phyloP scores from a whole-genome alignment of 2,797 vertebrate species.

The Crenichthys baileyi region DNA sequence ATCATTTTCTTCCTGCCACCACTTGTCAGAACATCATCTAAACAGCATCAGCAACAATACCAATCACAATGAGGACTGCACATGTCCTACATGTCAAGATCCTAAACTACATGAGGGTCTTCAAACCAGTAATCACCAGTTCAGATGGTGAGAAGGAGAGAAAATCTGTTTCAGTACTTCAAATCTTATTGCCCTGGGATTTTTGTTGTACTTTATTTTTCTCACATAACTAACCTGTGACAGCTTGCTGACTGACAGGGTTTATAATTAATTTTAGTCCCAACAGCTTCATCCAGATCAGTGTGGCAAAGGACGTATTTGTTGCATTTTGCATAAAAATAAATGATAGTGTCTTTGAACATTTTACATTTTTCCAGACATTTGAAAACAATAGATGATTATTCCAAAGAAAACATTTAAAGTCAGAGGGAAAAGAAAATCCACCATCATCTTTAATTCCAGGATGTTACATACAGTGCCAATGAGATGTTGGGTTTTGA shows the following conservation, averaged over 20 bases:
- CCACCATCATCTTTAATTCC: neutral
- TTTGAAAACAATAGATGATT: neutral
- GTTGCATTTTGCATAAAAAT: neutral
- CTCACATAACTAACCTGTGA: neutral
- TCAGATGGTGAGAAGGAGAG: neutral
- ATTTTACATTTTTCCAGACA: neutral
- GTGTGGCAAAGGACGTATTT: neutral
- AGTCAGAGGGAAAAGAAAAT: neutral
- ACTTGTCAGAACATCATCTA: slow-evolving; percentile 36
- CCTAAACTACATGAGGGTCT: slow-evolving; percentile 20
- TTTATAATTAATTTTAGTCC: neutral
- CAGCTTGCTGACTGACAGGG: neutral
- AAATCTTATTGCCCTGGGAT: neutral
- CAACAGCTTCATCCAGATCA: neutral
- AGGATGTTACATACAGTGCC: neutral
- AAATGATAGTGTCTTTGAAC: neutral
- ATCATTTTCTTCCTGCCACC: slow-evolving; percentile 23
- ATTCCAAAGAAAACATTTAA: neutral
- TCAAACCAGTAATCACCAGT: slow-evolving; percentile 12
- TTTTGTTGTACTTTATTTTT: slow-evolving; percentile 2
- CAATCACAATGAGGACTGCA: slow-evolving; percentile 20
- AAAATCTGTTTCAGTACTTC: neutral
- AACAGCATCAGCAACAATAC: slow-evolving; percentile 32
- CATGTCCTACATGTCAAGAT: slow-evolving; percentile 5
- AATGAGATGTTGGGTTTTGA: neutral